Evolutionary conservation across 2,113 vertebrate genomes (phyloP), one percentile per base, ranked within the genome.

Genomic region (Aphyosemion australe): DNA sequence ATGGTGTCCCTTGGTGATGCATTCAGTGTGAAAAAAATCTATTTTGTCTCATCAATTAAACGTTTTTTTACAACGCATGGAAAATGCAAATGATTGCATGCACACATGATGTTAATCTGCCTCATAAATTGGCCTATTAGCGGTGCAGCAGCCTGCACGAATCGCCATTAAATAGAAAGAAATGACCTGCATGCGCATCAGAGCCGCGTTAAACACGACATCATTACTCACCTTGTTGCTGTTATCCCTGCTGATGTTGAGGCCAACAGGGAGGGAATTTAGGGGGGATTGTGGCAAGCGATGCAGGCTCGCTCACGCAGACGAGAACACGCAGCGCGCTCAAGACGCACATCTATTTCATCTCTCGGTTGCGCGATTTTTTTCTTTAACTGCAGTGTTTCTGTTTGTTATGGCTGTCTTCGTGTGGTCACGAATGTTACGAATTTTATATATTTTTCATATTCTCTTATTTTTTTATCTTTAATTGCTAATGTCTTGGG

Each of bases 241-340:
- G 37, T 21, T 74, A 50, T 61, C 54, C 55, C 31, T 7, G 41
- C 8, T 66, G 65, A 5, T 63, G 8, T 57, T 65, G 64, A 62
- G 10, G 32, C 42, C 32, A 34, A 47, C n/a, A 16, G 42, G 26
- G 18, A 50, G 26, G 47, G 48, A 69, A 55, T 74, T 41, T 31
- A 57, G 63, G 34, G n/a, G 19, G 8, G 14, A 51, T 68, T 32
- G 54, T 71, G 58, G 68, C 61, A 20, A 43, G 53, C 46, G 78
- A 70, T 61, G 71, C 15, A 76, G 64, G 83, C 81, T 64, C 78
- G 78, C 69, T 75, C 79, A 61, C 41, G 64, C 20, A 43, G 61
- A 55, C 13, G 55, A 47, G 84, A 72, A 67, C 81, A 81, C 67
- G 89, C 78, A 6, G 81, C 78, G 66, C 74, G 79, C 20, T 59